These are phyloP conservation scores for Benthosema pterotum DNA, from an alignment of 2,797 vertebrate species.

Conservation along the genomic window DNA sequence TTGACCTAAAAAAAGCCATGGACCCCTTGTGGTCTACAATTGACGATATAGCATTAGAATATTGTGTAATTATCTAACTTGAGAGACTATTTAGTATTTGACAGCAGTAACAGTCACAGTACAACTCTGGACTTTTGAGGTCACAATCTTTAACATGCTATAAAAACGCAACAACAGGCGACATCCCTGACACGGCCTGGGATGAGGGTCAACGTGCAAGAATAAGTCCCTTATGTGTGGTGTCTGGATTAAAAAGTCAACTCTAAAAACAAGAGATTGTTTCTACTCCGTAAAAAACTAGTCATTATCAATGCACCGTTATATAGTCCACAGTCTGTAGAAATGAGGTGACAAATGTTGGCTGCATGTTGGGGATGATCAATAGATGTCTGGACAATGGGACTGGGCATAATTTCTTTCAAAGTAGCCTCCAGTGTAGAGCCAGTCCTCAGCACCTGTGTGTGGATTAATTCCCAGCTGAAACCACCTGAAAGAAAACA, in stretches of 20 bases:
- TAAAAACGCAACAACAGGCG: slow-evolving; percentile 23
- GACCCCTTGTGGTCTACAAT: too few species aligned
- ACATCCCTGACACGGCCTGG: slow-evolving; percentile 29
- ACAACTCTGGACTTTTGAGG: neutral
- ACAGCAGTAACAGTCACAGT: slow-evolving; percentile 28
- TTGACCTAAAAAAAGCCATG: too few species aligned
- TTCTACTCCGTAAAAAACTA: too few species aligned
- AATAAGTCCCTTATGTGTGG: too few species aligned
- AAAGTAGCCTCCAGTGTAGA: slow-evolving; percentile 94
- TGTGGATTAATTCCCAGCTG: slow-evolving; percentile 87
- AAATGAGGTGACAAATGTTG: too few species aligned
- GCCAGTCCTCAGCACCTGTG: slow-evolving; percentile 90
- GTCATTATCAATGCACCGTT: too few species aligned
- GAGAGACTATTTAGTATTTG: slow-evolving; percentile 29
- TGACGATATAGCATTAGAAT: too few species aligned
- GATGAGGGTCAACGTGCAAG: neutral
- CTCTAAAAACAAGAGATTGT: too few species aligned
- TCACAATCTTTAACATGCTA: slow-evolving; percentile 36
- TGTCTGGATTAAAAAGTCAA: too few species aligned
- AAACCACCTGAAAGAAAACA: slow-evolving; percentile 72
- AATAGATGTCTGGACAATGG: slow-evolving; percentile 94
- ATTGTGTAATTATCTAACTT: too few species aligned
- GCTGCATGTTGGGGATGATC: slow-evolving; percentile 57
- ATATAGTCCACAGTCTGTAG: too few species aligned
- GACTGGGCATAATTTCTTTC: slow-evolving; percentile 92